Evolutionary conservation across 2,113 vertebrate genomes (phyloP), one percentile per base, ranked within the genome.

Genomic region (Turnix velox): DNA sequence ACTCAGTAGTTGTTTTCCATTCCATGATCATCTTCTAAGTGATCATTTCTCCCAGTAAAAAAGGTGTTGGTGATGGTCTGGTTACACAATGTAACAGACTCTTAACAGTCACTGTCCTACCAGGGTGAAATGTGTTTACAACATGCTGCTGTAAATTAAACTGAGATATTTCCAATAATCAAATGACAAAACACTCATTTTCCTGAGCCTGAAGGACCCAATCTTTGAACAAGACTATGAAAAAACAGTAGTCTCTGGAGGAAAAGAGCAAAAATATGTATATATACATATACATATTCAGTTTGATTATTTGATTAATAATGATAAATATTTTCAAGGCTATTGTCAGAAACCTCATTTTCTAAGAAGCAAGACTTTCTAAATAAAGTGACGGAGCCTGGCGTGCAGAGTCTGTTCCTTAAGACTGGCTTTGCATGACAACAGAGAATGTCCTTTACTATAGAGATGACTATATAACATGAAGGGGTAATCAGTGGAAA

Each of bases 391-490:
- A 54, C 19, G 45, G 39, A 89, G 58, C 84, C 84, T 61, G 58
- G 14, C 45, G 54, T 95, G 93, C 96, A 97, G 96, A 97, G 96
- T 97, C 96, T 97, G 95, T 93, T 97, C 95, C 92, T 95, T 95
- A 89, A 92, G 76, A 97, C 97, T 97, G 97, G 97, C 96, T 98
- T 98, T 97, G 96, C 98, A 98, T 98, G 97, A 97, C 95, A 97
- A 97, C 40, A 13, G 58, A 79, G 86, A 96, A 97, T 61, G 94
- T 90, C 96, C 95, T 97, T 97, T 96, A 93, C 97, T 97, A 97
- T 97, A 97, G 96, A 91, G 96, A 95, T 87, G 67, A 61, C 94
- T 91, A 80, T 76, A 71, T 59, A 97, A 96, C 94, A 96, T 33
- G 51, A 96, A 95, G 51, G 84, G 94, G 88, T 95, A 97, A 96